Evolutionary conservation across 2,888 invertebrate species (phyloP).

Genomic region (Pristionchus mayeri): DNA sequence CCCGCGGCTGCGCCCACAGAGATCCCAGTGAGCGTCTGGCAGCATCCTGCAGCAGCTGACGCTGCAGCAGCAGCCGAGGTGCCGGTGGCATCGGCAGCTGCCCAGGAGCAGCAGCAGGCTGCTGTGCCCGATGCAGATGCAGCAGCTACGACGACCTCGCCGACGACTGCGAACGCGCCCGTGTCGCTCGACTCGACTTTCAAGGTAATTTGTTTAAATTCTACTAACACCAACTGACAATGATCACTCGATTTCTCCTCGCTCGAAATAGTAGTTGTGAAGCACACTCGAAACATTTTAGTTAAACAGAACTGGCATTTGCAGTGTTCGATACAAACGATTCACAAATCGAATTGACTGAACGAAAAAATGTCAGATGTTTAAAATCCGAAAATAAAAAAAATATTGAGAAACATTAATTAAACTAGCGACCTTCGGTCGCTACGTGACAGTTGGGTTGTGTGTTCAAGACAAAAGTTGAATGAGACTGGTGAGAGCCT

Average conservation of each 20-base stretch:
- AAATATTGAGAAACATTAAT: too few species aligned
- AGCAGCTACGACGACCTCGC: neutral
- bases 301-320: neutral
- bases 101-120: constrained; percentile 20
- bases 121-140: neutral
- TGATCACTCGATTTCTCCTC: neutral
- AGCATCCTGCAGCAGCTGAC: too few species aligned
- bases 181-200: constrained; percentile 1
- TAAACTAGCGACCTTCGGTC: too few species aligned
- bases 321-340: neutral
- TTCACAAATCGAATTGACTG: neutral
- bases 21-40: too few species aligned
- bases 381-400: too few species aligned
- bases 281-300: neutral
- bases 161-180: constrained; percentile 25
- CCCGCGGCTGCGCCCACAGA: too few species aligned
- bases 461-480: too few species aligned
- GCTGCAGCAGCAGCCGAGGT: neutral
- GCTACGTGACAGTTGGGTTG: too few species aligned
- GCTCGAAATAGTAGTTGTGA: neutral
- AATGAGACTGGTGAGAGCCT: too few species aligned
- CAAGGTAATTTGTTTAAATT: neutral
- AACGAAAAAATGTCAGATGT: neutral
- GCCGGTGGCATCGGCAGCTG: neutral
- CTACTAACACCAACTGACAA: neutral